Evolutionary conservation across 2,113 vertebrate species (phyloP).

Genomic region (Oreochromis tanganicae): DNA sequence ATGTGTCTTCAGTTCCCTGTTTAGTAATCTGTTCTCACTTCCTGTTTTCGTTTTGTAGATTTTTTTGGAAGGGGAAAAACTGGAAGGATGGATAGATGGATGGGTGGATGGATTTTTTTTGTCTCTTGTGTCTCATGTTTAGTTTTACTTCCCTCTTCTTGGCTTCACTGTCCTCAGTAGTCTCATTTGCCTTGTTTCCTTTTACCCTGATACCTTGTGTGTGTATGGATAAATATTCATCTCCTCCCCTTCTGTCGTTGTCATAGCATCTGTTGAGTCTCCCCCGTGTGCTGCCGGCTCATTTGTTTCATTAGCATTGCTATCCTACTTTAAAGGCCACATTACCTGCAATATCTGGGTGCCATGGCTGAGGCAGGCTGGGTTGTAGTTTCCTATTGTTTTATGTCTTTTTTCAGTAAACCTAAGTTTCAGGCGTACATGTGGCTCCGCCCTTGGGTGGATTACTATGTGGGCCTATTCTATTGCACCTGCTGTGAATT

Average conservation of each 20-base stretch:
- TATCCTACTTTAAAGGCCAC: not conserved
- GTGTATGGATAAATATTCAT: not conserved
- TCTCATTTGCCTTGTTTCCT: not conserved
- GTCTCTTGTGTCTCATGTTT: not conserved
- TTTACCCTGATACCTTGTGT: not conserved
- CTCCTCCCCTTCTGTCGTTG: not conserved
- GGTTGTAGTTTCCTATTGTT: not conserved
- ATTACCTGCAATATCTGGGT: not conserved
- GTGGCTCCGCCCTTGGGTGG: not conserved
- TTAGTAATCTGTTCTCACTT: not conserved
- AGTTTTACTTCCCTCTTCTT: not conserved
- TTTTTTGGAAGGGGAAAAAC: not conserved
- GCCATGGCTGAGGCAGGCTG: not conserved
- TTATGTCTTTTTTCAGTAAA: not conserved
- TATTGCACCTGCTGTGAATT: not conserved
- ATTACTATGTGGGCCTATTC: not conserved
- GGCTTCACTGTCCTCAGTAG: not conserved
- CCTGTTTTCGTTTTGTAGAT: not conserved
- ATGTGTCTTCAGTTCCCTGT: not conserved
- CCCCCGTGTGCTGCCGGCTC: not conserved
- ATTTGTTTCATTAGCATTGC: not conserved
- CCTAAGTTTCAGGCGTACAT: not conserved
- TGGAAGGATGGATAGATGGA: not conserved
- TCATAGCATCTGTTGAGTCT: not conserved
- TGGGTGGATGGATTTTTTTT: not conserved